Base-by-base conservation (phyloP, 2,113 vertebrate species). In the Chrysemys picta region DNA sequence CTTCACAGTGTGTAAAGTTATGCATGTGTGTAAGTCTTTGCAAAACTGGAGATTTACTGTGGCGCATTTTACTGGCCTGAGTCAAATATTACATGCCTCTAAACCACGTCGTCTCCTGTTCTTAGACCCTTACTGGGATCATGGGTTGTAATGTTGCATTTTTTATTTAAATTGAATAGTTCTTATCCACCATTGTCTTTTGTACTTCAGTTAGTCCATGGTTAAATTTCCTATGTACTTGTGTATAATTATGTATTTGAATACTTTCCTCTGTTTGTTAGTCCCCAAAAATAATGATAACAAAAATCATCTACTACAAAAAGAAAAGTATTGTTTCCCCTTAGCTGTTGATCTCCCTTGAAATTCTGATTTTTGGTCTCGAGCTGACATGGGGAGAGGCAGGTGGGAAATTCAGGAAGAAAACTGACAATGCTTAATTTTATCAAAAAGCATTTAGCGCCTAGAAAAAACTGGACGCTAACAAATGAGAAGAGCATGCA, bases 301-400 rank as follows among this genome's bases (percentile, higher is more conserved):
- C 3, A 78, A 78, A 78, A 14, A 47, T 8, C 75, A 78, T 47
- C 47, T 8, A 47, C 11, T 21, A 45, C 24, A 76, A 10, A 76
- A 10, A 45, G 22, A 53, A 42, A 78, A 87, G 38, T 27, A 50
- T 49, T 91, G 56, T 93, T 87, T 56, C 92, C 42, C 81, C 90
- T 82, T 72, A 87, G 92, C 87, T 92, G 91, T 89, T 69, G 45
- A 93, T 27, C 13, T 6, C 82, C 47, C 42, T 8, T 91, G 87
- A 87, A 62, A 92, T 93, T 93, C 96, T 97, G 96, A 89, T 81
- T 91, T 84, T 75, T 75, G 53, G n/a, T 14, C 19, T 27, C 27
- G 56, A 57, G 89, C 69, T 72, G 45, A 17, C 82, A 19, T 31
- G 22, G 27, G 90, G 80, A 21, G 54, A 85, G 84, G 9, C 93